Conservation (phyloP, 1,140 invertebrate species). For the Tetranychus cinnabarinus region DNA sequence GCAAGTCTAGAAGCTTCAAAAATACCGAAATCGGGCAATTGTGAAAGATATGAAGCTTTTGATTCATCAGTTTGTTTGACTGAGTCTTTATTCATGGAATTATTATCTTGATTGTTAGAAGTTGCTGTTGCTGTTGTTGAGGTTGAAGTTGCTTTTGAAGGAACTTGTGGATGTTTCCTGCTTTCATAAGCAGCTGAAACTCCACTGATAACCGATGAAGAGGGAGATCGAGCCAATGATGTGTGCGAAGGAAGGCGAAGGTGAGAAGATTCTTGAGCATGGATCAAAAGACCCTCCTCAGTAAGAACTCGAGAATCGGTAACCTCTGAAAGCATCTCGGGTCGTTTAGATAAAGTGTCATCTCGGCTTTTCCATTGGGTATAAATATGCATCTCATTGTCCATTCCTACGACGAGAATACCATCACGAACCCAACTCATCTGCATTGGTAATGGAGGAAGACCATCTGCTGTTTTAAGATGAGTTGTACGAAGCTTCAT, state of each 20-base stretch:
- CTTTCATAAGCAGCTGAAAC: no score
- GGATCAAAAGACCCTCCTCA: constrained; percentile 47
- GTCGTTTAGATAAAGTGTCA: neutral
- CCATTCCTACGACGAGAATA: constrained; percentile 92
- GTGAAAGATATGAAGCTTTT: constrained; percentile 23
- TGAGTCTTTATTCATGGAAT: neutral
- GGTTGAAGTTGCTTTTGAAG: neutral
- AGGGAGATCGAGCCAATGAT: constrained; percentile 5
- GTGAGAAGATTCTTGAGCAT: constrained; percentile 43
- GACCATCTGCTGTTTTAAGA: constrained; percentile 72
- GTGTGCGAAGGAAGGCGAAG: constrained; percentile 38
- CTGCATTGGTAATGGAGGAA: constrained; percentile 89
- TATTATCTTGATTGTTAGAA: neutral
- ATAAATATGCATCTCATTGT: constrained; percentile 98
- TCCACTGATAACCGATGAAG: neutral
- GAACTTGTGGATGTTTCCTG: neutral
- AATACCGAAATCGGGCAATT: constrained; percentile 70
- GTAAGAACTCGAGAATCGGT: constrained; percentile 45
- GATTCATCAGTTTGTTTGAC: neutral
- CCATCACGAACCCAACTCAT: constrained; percentile 95
- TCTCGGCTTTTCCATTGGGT: constrained; percentile 68
- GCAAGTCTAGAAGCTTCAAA: constrained; percentile 91
- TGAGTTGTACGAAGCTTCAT: constrained; percentile 81
- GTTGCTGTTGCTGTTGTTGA: neutral
- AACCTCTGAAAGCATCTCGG: neutral